Evolutionary conservation across 2,797 vertebrate genomes (phyloP).

Genomic region (Acanthurus tractus): DNA sequence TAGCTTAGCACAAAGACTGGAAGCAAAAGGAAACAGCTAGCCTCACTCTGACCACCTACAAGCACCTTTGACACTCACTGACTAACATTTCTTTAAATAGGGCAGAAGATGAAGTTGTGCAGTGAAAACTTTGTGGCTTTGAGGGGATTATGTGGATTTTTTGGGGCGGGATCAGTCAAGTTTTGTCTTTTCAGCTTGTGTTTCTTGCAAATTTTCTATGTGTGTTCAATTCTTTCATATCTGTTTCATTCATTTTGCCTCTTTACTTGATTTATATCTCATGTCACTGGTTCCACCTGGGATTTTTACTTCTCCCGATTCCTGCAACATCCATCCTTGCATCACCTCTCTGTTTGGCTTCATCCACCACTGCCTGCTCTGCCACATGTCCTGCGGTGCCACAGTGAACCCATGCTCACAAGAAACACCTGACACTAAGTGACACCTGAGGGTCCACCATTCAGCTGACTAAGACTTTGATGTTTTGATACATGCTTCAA

Average conservation of each 20-base stretch:
- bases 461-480: slow-evolving; percentile 18
- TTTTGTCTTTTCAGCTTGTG: neutral
- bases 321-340: slow-evolving; percentile 17
- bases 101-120: neutral
- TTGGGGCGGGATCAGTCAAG: neutral
- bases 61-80: neutral
- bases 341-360: slow-evolving; percentile 21
- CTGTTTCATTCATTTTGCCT: slow-evolving; percentile 4
- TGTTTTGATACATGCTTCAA: slow-evolving; percentile 18
- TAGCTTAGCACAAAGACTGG: too few species aligned
- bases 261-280: slow-evolving; percentile 25
- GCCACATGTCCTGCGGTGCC: slow-evolving; percentile 5
- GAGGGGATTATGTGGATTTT: neutral
- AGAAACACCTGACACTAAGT: slow-evolving; percentile 28
- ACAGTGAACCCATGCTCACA: slow-evolving; percentile 8
- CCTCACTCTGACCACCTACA: neutral
- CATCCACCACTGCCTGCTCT: slow-evolving; percentile 8
- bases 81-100: neutral
- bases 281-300: slow-evolving; percentile 15
- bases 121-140: too few species aligned
- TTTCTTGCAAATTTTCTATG: neutral
- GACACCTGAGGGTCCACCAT: slow-evolving; percentile 13
- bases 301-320: slow-evolving; percentile 2
- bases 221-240: neutral
- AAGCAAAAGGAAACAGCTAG: too few species aligned